Evolutionary conservation across 2,113 vertebrate genomes (phyloP), one percentile per base, ranked within the genome.

Genomic region (Sapayoa aenigma): DNA sequence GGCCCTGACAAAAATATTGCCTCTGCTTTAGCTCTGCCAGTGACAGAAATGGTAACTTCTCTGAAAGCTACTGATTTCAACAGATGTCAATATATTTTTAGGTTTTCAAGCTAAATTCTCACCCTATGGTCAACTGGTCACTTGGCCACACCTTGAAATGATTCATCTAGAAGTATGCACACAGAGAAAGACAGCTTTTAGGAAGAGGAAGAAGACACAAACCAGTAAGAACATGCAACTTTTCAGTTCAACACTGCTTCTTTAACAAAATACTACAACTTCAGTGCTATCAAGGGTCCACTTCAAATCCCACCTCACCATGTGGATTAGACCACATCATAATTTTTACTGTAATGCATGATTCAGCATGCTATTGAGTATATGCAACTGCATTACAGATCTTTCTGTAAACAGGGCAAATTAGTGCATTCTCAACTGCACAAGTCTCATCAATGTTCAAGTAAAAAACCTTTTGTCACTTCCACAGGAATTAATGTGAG

Each of bases 271-370:
- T 2, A 33, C 18, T 27, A 44, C 35, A 58, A 6, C 20, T 56
- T 50, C 14, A 75, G 22, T 30, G 44, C 44, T 65, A 27, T 25
- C 78, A 59, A 75, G 27, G 30, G 30, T 47, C 16, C 68, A 52
- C 6, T 58, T 63, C 12, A 56, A 58, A 53, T 37, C 31, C 62
- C 3, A 1, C 23, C 62, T 69, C 19, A 62, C 11, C 16, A 33
- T 2, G 1, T 9, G 9, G 41, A 56, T 39, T 37, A 52, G 37
- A 56, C 19, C 9, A 37, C 2, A 0, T 35, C 5, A 1, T 31
- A 33, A 55, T 44, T 82, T 39, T 15, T 56, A 56, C 11, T 60
- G 33, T 14, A 66, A 85, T 27, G 39, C 31, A 21, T 11, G n/a
- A 89, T 46, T 41, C 33, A 56, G 20, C 19, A 28, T 12, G 4